These are phyloP conservation scores for Microtus montanus DNA, from an alignment of 2,113 vertebrate species.

Conservation along the genomic window DNA sequence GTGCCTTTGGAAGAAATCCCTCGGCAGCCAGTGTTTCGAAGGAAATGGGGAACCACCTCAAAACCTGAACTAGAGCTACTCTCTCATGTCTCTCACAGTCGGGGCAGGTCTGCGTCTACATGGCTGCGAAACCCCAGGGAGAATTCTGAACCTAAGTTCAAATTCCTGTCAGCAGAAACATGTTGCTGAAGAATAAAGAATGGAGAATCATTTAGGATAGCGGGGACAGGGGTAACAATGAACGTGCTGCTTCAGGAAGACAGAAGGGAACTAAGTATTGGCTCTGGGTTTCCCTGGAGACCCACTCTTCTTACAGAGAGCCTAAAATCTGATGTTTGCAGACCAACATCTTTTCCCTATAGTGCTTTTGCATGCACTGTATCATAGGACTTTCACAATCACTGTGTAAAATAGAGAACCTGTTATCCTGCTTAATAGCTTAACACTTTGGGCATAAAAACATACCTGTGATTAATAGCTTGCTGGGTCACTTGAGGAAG, in stretches of 20 bases:
- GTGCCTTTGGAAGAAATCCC: background rate
- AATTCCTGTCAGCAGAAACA: background rate
- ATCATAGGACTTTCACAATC: background rate
- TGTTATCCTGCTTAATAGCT: background rate
- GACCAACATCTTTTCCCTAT: background rate
- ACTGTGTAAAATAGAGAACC: background rate
- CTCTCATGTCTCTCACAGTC: background rate
- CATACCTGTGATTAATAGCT: background rate
- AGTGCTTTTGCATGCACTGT: background rate
- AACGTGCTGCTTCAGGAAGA: background rate
- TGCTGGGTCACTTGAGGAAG: background rate
- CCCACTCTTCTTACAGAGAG: background rate
- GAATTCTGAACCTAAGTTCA: background rate
- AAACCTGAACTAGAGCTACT: background rate
- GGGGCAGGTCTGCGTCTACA: background rate
- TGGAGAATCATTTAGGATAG: background rate
- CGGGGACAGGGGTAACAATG: background rate
- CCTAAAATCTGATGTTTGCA: background rate
- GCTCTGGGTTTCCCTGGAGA: background rate
- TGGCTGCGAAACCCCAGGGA: background rate
- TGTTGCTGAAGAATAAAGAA: background rate
- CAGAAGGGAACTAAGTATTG: background rate
- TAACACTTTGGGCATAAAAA: background rate
- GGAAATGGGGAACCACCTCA: background rate
- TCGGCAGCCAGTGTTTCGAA: background rate